These are phyloP conservation scores for Loripinus fragilis DNA, from an alignment of 2,888 invertebrate species.

Conservation along the genomic window DNA sequence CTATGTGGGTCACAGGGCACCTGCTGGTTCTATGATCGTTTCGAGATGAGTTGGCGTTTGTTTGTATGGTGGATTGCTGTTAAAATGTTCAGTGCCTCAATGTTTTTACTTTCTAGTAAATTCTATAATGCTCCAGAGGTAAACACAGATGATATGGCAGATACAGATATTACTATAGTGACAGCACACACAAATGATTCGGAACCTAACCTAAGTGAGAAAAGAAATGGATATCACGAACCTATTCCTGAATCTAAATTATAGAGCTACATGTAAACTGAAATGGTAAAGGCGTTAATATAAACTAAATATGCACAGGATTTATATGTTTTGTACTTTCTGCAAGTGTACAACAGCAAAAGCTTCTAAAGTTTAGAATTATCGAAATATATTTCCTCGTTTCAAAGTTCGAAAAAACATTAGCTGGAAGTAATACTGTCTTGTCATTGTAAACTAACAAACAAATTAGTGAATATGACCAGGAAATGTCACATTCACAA, in stretches of 20 bases:
- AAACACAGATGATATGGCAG: background rate
- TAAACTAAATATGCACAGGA: too few species aligned
- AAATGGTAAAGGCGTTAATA: too few species aligned
- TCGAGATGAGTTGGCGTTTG: conserved; percentile 84
- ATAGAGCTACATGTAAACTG: too few species aligned
- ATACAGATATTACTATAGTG: background rate
- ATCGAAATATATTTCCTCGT: too few species aligned
- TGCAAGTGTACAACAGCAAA: too few species aligned
- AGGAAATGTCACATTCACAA: too few species aligned
- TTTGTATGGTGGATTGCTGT: conserved; percentile 62
- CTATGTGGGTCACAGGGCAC: conserved; percentile 87
- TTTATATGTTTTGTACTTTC: too few species aligned
- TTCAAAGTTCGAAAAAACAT: too few species aligned
- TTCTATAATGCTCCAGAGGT: conserved; percentile 80
- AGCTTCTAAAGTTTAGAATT: too few species aligned
- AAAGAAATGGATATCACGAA: background rate
- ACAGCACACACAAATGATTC: background rate
- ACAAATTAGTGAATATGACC: too few species aligned
- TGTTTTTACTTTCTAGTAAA: conserved; percentile 88
- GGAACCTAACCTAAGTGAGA: background rate
- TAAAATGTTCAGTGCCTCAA: conserved; percentile 52
- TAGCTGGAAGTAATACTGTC: too few species aligned
- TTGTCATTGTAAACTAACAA: too few species aligned
- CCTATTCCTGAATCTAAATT: background rate
- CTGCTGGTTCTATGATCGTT: conserved; percentile 88